Conservation (phyloP, 2,888 invertebrate genomes). For the Pinctada fucata region DNA sequence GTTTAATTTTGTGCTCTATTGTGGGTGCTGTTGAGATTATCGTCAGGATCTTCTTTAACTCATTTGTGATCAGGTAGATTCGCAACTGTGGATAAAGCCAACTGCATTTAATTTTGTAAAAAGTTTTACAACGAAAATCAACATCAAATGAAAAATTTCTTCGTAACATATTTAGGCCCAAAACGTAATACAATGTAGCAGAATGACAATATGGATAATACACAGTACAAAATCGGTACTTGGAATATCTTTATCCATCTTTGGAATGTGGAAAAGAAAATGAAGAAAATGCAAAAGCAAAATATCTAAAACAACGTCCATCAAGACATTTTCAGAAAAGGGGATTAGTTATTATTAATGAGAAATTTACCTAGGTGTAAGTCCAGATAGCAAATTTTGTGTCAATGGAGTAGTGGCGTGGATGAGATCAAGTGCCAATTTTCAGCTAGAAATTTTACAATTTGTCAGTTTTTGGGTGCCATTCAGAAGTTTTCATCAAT, state of each 20-base stretch:
- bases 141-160: too few species aligned
- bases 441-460: constrained; percentile 22
- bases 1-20: too few species aligned
- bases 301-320: constrained; percentile 16
- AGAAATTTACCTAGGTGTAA: constrained; percentile 36
- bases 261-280: constrained; percentile 35
- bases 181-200: constrained; percentile 21
- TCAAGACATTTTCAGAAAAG: constrained; percentile 34
- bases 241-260: neutral
- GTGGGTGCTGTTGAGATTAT: too few species aligned
- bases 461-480: constrained; percentile 8
- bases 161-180: constrained; percentile 23
- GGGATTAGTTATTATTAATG: constrained; percentile 39
- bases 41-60: too few species aligned
- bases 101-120: constrained; percentile 24
- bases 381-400: constrained; percentile 42
- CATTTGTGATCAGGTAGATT: neutral
- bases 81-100: constrained; percentile 7
- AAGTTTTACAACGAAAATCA: constrained; percentile 18
- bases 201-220: neutral
- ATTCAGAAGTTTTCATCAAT: constrained; percentile 24
- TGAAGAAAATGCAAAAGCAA: constrained; percentile 30
- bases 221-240: too few species aligned
- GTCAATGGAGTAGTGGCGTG: constrained; percentile 21
- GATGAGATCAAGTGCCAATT: constrained; percentile 30